Evolutionary conservation across 2,888 invertebrate genomes (phyloP), one percentile per base, ranked within the genome.

Genomic region (Scaptomyza reducta): DNA sequence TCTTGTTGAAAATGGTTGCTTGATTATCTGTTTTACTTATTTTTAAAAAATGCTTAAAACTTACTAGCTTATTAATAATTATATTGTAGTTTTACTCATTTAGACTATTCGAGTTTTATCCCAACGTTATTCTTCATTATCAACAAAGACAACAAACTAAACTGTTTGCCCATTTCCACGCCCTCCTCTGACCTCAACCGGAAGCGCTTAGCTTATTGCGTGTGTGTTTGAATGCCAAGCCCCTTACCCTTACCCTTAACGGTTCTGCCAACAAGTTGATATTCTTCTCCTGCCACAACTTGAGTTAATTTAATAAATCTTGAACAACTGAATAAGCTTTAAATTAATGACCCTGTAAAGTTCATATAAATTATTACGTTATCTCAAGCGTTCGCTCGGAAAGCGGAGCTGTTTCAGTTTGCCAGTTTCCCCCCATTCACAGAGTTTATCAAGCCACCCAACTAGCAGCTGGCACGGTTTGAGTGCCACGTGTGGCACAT

Each of bases 231-330:
- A 45, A 35, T 49, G 35, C 33, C 49, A 27, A n/a, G 6, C 13
- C 9, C 10, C n/a, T 16, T 5, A 6, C 14, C 22, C 22, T 22
- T 22, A 22, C 22, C 22, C 22, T 22, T 22, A 22, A 5, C 5
- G 5, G 3, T 33, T 9, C 18, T 29, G 16, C 22, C 38, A 25
- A 3, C 16, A 29, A 49, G 45, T 13, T 50, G 46, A 46, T 49
- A 33, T 42, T 47, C 18, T 64, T 13, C 59, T 50, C 22, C 41
- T 85, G 82, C 87, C 79, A 85, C 80, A 81, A 77, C 83, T 89
- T 86, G 87, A 90, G 90, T 89, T 90, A 89, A 90, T 89, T 90
- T 90, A 90, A 90, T 90, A 90, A 90, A 90, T 90, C 90, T 90
- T 90, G 82, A 88, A 87, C 90, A 90, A 89, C 88, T 90, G 90